Evolutionary conservation across 2,797 vertebrate genomes (phyloP).

Genomic region (Decapterus maruadsi): DNA sequence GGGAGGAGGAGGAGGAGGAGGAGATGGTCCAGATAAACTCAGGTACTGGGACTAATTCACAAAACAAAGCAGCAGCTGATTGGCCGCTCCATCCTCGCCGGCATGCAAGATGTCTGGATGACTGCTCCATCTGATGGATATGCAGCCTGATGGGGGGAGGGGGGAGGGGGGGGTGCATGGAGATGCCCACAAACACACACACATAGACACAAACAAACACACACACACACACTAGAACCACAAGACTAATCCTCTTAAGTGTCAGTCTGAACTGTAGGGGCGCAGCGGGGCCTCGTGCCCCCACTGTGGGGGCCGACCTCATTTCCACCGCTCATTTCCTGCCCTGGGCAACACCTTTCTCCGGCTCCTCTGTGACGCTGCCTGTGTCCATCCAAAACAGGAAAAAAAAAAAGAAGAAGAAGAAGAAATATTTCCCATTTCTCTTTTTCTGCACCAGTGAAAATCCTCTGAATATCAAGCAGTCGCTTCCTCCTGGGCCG

Average conservation of each 20-base stretch:
- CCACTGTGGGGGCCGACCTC: conserved; percentile 66
- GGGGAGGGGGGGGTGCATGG: conserved; percentile 15
- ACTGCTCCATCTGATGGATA: conserved; percentile 44
- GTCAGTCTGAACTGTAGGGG: conserved; percentile 68
- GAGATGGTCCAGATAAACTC: conserved; percentile 58
- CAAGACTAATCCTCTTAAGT: conserved; percentile 77
- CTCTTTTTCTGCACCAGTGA: no score
- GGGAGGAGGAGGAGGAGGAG: background rate
- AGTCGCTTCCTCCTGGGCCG: background rate
- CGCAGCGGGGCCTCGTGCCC: conserved; percentile 62
- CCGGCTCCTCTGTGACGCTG: conserved; percentile 22
- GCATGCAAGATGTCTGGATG: conserved; percentile 32
- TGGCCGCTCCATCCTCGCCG: conserved; percentile 39
- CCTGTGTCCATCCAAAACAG: conserved; percentile 21
- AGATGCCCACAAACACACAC: background rate
- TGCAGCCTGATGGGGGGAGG: conserved; percentile 29
- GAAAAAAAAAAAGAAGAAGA: no score
- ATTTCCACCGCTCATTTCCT: conserved; percentile 74
- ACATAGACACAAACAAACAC: conserved; percentile 16
- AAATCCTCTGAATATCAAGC: background rate
- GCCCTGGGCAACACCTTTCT: conserved; percentile 57
- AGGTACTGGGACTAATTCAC: conserved; percentile 48
- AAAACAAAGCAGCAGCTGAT: conserved; percentile 56
- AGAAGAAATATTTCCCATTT: no score
- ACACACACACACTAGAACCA: conserved; percentile 42